phyloP scores from a whole-genome alignment of 2,113 vertebrate genomes.

The Tachysurus fulvidraco region DNA sequence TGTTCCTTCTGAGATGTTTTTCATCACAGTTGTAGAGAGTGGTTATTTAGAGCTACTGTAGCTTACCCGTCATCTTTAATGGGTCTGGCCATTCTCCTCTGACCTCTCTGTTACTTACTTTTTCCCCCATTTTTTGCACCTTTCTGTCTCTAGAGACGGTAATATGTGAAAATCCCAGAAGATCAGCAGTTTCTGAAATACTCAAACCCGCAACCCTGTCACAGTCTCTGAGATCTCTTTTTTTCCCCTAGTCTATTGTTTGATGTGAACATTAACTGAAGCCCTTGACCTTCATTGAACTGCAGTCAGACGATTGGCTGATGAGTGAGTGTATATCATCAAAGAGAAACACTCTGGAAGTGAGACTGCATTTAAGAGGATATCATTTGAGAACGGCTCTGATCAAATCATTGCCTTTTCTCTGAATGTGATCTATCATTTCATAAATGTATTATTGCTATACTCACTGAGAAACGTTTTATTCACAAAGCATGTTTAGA shows the following conservation, averaged over 20 bases:
- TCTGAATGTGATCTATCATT: not conserved
- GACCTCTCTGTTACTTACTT: not conserved
- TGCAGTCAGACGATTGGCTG: not conserved
- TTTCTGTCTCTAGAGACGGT: not conserved
- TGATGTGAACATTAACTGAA: not conserved
- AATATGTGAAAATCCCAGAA: not conserved
- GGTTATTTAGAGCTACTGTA: not conserved
- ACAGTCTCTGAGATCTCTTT: not conserved
- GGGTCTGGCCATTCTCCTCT: not conserved
- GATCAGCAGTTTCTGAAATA: not conserved
- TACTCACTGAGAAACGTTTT: not conserved
- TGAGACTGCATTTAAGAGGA: slow-evolving; percentile 18
- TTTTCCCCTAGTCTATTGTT: not conserved
- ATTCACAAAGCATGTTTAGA: not conserved
- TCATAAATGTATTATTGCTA: not conserved
- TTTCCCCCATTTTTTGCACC: not conserved
- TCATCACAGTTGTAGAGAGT: not conserved
- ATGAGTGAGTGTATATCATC: slow-evolving; percentile 12
- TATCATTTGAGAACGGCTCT: not conserved
- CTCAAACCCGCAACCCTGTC: not conserved
- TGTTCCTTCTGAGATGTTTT: slow-evolving; percentile 8
- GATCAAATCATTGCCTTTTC: not conserved
- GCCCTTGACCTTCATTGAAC: not conserved
- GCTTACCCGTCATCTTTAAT: not conserved
- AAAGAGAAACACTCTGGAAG: slow-evolving; percentile 24